Percentiles rank a stretch among this genome's conserved stretches.
Evolutionary conservation across 2,888 invertebrate species (phyloP).

Genomic region (Camponotus fellah): DNA sequence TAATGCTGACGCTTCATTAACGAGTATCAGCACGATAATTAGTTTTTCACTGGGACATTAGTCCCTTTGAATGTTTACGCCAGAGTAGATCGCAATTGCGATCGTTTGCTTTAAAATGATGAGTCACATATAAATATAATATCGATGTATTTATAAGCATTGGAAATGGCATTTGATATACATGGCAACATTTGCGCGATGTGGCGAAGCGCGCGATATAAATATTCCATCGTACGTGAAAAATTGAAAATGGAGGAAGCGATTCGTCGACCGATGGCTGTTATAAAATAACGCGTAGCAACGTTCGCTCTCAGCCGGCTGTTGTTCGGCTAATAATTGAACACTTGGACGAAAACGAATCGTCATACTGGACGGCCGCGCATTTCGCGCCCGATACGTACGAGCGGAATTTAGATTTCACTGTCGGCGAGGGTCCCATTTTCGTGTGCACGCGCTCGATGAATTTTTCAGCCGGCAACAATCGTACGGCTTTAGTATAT

Average conservation of each 20-base stretch:
- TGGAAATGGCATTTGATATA: slow-evolving; percentile 48
- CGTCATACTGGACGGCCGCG: background rate
- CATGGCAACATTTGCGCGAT: background rate
- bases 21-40: slow-evolving; percentile 36
- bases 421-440: slow-evolving; percentile 28
- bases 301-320: background rate
- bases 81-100: background rate
- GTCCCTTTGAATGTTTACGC: slow-evolving; percentile 36
- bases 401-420: slow-evolving; percentile 43
- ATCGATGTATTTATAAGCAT: slow-evolving; percentile 47
- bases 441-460: slow-evolving; percentile 62
- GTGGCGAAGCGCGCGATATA: slow-evolving; percentile 40
- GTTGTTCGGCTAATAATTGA: slow-evolving; percentile 45
- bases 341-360: slow-evolving; percentile 38
- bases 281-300: slow-evolving; percentile 28
- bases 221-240: slow-evolving; percentile 41
- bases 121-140: slow-evolving; percentile 39
- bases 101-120: slow-evolving; percentile 43
- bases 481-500: slow-evolving; percentile 71
- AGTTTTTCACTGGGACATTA: slow-evolving; percentile 36
- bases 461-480: slow-evolving; percentile 74
- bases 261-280: background rate
- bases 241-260: slow-evolving; percentile 42
- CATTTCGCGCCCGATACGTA: background rate
- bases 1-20: slow-evolving; percentile 20